Evolutionary conservation across 2,797 vertebrate genomes (phyloP).

Genomic region (Prunella strophiata): DNA sequence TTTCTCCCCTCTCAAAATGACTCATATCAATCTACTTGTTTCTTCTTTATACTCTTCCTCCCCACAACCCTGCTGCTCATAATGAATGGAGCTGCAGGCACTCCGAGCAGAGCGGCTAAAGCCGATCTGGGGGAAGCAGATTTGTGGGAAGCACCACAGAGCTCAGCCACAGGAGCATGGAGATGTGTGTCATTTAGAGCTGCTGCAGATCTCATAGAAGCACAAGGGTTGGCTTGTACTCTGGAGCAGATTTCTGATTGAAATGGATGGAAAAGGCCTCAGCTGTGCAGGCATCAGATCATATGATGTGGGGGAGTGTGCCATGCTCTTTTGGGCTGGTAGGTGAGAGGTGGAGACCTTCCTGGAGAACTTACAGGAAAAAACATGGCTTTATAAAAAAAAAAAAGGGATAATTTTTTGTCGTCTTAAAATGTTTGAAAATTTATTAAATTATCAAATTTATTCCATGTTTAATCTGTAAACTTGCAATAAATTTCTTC

Average conservation of each 20-base stretch:
- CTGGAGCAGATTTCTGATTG: not conserved
- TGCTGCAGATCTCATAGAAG: not conserved
- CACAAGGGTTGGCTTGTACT: not conserved
- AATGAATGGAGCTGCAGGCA: not conserved
- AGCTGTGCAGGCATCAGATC: not conserved
- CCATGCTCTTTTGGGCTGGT: not conserved
- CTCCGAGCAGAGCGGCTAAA: fast-evolving
- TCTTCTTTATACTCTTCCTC: not conserved
- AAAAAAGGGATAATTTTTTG: not conserved
- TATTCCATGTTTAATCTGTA: not conserved
- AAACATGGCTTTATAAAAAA: not conserved
- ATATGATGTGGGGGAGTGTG: not conserved
- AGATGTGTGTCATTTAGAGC: not conserved
- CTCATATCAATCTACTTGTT: not conserved
- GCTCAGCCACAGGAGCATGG: not conserved
- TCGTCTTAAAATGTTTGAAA: not conserved
- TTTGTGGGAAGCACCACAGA: not conserved
- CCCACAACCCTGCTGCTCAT: not conserved
- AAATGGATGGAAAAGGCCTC: not conserved
- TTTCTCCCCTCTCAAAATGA: not conserved
- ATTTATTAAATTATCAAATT: not conserved
- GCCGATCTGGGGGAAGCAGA: not conserved
- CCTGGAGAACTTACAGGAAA: not conserved
- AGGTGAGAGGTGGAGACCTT: not conserved
- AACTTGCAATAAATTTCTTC: not conserved